Evolutionary conservation across 2,888 invertebrate genomes (phyloP).

Genomic region (Acleris literana): DNA sequence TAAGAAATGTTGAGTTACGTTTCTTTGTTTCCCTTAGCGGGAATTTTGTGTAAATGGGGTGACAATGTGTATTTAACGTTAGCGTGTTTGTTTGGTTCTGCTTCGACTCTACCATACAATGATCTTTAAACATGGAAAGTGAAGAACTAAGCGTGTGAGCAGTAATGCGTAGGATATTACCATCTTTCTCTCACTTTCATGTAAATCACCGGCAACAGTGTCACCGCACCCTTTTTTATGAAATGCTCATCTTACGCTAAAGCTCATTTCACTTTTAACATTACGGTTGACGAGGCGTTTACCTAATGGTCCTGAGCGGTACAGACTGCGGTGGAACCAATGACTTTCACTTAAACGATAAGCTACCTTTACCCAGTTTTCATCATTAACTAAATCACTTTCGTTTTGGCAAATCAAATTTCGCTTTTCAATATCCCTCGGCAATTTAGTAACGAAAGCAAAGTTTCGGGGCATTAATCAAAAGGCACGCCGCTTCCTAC

Average conservation of each 20-base stretch:
- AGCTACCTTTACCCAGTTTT: slow-evolving; percentile 47
- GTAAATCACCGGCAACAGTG: slow-evolving; percentile 19
- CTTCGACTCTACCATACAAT: background rate
- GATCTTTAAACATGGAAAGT: background rate
- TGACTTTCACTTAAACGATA: slow-evolving; percentile 67
- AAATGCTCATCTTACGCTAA: slow-evolving; percentile 24
- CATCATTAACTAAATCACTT: slow-evolving; percentile 54
- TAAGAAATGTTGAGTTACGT: slow-evolving; percentile 14
- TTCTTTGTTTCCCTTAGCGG: slow-evolving; percentile 19
- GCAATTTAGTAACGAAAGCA: slow-evolving; percentile 41
- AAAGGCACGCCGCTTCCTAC: slow-evolving; percentile 39
- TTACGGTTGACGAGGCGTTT: slow-evolving; percentile 41
- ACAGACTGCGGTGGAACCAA: slow-evolving; percentile 57
- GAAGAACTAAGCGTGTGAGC: slow-evolving; percentile 2
- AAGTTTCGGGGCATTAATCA: slow-evolving; percentile 41
- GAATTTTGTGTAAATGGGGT: slow-evolving; percentile 16
- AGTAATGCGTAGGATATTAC: background rate
- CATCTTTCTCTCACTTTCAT: slow-evolving; percentile 25
- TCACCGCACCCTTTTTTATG: slow-evolving; percentile 29
- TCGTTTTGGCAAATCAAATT: slow-evolving; percentile 46
- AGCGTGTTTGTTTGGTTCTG: slow-evolving; percentile 3
- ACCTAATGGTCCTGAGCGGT: slow-evolving; percentile 56
- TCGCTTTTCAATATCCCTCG: slow-evolving; percentile 48
- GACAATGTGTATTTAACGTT: slow-evolving; percentile 16
- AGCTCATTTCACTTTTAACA: slow-evolving; percentile 39